Evolutionary conservation across 2,113 vertebrate species (phyloP).

Genomic region (Crotalus viridis): DNA sequence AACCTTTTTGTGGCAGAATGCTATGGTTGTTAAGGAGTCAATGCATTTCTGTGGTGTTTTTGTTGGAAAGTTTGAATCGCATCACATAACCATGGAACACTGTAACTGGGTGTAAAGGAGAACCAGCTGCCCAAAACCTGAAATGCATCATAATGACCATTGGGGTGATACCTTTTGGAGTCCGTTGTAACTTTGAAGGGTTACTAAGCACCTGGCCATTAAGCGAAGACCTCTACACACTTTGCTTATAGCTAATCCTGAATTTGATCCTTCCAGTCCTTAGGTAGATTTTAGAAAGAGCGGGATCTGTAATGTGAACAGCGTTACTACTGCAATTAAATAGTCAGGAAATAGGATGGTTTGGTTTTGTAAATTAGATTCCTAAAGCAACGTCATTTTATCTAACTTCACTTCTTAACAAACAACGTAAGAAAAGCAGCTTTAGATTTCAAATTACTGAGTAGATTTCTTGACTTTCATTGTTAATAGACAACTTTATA

Average conservation of each 20-base stretch:
- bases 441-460: not conserved
- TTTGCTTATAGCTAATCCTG: not conserved
- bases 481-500: not conserved
- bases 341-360: not conserved
- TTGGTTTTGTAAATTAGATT: not conserved
- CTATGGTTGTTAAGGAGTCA: not conserved
- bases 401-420: not conserved
- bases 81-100: not conserved
- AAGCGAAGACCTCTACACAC: not conserved
- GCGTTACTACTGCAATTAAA: not conserved
- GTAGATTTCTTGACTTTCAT: not conserved
- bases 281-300: not conserved
- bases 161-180: not conserved
- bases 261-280: not conserved
- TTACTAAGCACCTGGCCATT: not conserved
- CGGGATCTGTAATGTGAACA: not conserved
- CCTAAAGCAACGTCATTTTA: too few relatives aligned
- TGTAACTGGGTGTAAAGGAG: not conserved
- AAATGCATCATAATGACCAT: not conserved
- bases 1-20: not conserved
- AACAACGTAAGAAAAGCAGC: not conserved
- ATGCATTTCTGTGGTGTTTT: not conserved
- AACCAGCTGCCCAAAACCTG: not conserved
- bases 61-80: not conserved
- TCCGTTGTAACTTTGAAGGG: not conserved